These are phyloP conservation scores for Enteromius anoplus DNA, from an alignment of 2,797 vertebrate species.

Conservation along the genomic window DNA sequence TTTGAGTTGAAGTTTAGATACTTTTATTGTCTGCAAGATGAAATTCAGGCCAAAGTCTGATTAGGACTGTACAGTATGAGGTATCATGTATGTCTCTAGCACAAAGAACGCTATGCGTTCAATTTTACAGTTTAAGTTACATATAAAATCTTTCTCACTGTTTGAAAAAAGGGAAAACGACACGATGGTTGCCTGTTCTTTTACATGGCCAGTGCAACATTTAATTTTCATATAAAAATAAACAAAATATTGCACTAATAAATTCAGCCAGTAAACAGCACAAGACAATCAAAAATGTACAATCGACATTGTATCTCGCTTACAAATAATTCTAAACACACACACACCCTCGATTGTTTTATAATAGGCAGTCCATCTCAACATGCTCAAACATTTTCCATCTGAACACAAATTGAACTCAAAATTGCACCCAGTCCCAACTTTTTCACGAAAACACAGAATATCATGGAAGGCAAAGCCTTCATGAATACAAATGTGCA, in stretches of 20 bases:
- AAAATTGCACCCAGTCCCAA: too few relatives aligned
- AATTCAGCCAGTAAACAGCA: not conserved
- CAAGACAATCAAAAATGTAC: not conserved
- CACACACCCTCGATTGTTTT: not conserved
- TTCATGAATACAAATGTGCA: not conserved
- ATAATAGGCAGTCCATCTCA: not conserved
- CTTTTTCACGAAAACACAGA: not conserved
- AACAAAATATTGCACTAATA: not conserved
- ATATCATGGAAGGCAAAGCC: constrained; percentile 9
- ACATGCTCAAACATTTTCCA: not conserved
- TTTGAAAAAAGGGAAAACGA: not conserved
- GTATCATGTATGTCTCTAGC: not conserved
- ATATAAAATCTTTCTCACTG: not conserved
- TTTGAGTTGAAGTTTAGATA: not conserved
- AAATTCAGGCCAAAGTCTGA: not conserved
- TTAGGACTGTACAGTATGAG: not conserved
- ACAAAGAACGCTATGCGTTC: not conserved
- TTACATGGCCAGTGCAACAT: not conserved
- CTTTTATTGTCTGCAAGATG: not conserved
- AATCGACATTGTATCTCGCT: not conserved
- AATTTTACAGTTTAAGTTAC: not conserved
- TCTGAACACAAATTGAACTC: not conserved
- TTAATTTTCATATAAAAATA: not conserved
- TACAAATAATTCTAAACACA: not conserved
- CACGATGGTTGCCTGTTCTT: not conserved